Evolutionary conservation across 2,113 vertebrate genomes (phyloP).

Genomic region (Candoia aspera): DNA sequence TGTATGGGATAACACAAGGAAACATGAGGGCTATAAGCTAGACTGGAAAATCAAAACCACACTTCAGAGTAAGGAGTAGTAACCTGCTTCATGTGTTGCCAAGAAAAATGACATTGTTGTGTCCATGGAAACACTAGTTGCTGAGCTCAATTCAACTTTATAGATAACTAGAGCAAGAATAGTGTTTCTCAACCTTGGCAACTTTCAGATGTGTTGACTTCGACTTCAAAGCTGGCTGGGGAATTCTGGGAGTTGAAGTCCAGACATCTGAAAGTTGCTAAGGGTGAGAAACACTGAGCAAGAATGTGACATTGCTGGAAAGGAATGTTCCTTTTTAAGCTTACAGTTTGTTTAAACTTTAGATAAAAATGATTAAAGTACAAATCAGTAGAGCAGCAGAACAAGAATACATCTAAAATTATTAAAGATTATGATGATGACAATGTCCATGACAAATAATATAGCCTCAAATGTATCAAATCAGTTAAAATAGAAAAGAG

Average conservation of each 20-base stretch:
- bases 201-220: too few relatives aligned
- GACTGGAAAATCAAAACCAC: not conserved
- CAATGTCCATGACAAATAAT: not conserved
- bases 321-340: not conserved
- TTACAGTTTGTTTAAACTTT: not conserved
- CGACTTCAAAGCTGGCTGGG: too few relatives aligned
- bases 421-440: not conserved
- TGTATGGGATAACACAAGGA: not conserved
- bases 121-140: not conserved
- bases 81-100: not conserved
- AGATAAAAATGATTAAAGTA: not conserved
- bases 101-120: not conserved
- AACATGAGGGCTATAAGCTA: not conserved
- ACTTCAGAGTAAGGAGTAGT: not conserved
- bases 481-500: not conserved
- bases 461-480: not conserved
- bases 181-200: too few relatives aligned
- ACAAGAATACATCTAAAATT: not conserved
- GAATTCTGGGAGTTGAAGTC: too few relatives aligned
- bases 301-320: conserved; percentile 41
- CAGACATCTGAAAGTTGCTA: too few relatives aligned
- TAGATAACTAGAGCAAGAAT: conserved; percentile 44
- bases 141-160: not conserved
- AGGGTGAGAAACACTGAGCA: conserved; percentile 10
- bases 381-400: not conserved